These are phyloP conservation scores for Acrocephalus scirpaceus DNA, from an alignment of 2,797 vertebrate genomes.

Conservation along the genomic window DNA sequence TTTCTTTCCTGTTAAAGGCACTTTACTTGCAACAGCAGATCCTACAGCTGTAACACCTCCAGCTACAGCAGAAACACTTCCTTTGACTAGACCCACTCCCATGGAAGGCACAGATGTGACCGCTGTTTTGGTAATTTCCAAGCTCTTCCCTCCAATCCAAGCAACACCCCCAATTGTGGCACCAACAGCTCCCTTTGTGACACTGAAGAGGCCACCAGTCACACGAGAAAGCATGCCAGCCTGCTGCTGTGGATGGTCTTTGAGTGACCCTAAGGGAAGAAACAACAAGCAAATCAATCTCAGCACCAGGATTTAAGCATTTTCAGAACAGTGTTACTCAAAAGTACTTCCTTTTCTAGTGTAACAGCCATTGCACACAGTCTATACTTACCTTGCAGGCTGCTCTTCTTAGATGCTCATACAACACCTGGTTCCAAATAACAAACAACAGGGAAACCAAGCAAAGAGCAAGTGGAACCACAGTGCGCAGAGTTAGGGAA, in stretches of 20 bases:
- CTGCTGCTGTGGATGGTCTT: conserved; percentile 90
- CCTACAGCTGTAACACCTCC: conserved; percentile 91
- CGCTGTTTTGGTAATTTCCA: conserved; percentile 92
- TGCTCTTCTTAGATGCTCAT: not conserved
- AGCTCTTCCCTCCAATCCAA: conserved; percentile 95
- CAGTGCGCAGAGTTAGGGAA: not conserved
- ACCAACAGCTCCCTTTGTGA: conserved; percentile 92
- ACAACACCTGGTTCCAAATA: not conserved
- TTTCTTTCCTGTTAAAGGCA: conserved; percentile 91
- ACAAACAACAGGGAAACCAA: not conserved
- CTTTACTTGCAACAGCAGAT: conserved; percentile 92
- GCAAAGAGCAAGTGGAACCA: not conserved
- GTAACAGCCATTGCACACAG: not conserved
- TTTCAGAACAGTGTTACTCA: not conserved
- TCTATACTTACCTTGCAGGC: not conserved
- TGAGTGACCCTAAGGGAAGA: conserved; percentile 79
- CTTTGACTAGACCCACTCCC: conserved; percentile 93
- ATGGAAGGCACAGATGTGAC: conserved; percentile 88
- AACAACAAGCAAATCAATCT: not conserved
- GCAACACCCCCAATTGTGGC: conserved; percentile 91
- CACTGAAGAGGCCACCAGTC: conserved; percentile 90
- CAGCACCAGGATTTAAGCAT: not conserved
- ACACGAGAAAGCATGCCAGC: conserved; percentile 91
- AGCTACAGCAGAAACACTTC: conserved; percentile 90
- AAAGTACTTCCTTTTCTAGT: not conserved